These are phyloP conservation scores for Hypena proboscidalis DNA, from an alignment of 2,888 invertebrate genomes.

Conservation along the genomic window DNA sequence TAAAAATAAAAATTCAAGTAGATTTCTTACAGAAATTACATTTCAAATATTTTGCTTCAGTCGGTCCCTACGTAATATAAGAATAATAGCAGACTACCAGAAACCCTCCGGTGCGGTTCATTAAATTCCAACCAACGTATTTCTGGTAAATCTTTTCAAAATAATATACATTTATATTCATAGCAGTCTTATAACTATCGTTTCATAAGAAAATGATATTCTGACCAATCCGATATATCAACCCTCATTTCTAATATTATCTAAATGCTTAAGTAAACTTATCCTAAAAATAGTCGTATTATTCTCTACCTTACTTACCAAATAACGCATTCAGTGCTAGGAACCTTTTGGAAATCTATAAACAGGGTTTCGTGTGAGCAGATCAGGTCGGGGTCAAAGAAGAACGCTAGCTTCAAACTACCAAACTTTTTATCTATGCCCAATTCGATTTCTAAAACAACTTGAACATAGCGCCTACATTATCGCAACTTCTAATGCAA, in stretches of 20 bases:
- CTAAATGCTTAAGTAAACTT: slow-evolving; percentile 38
- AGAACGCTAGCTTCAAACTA: slow-evolving; percentile 82
- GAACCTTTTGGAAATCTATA: slow-evolving; percentile 57
- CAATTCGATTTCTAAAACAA: slow-evolving; percentile 79
- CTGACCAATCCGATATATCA: background rate
- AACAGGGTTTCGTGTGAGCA: slow-evolving; percentile 66
- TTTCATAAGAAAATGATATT: slow-evolving; percentile 22
- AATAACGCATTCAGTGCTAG: slow-evolving; percentile 55
- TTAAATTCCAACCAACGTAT: slow-evolving; percentile 48
- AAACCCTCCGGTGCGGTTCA: slow-evolving; percentile 46
- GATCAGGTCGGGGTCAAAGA: slow-evolving; percentile 66
- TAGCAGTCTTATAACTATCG: slow-evolving; percentile 39
- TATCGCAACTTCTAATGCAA: slow-evolving; percentile 81
- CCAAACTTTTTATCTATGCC: slow-evolving; percentile 75
- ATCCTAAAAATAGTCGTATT: slow-evolving; percentile 43
- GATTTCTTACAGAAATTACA: slow-evolving; percentile 34
- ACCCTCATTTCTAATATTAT: slow-evolving; percentile 6
- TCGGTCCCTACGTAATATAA: slow-evolving; percentile 28
- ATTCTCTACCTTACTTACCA: slow-evolving; percentile 58
- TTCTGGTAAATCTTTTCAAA: slow-evolving; percentile 50
- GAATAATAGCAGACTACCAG: slow-evolving; percentile 42
- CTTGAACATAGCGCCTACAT: slow-evolving; percentile 81
- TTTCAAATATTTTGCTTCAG: slow-evolving; percentile 33
- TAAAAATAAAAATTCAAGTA: slow-evolving; percentile 6
- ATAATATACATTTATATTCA: slow-evolving; percentile 43